Percentiles rank a stretch among this genome's conserved stretches.
phyloP scores from a whole-genome alignment of 2,888 invertebrate species.

The Erebia palarica region DNA sequence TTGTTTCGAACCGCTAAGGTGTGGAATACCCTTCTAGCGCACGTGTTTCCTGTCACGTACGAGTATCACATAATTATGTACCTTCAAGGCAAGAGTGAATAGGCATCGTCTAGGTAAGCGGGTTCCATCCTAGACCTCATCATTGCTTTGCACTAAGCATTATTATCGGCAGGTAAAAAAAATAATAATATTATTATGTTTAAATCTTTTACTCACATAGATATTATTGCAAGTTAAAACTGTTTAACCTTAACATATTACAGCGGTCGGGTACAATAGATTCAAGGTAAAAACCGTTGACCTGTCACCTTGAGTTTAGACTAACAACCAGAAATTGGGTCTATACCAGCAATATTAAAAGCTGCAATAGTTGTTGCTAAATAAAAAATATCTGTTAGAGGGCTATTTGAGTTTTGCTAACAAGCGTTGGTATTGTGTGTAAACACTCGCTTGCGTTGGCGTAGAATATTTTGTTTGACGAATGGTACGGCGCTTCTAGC shows the following conservation, averaged over 20 bases:
- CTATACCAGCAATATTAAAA: background rate
- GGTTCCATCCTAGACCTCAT: no score
- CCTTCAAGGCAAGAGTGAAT: no score
- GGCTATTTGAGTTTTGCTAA: background rate
- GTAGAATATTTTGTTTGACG: background rate
- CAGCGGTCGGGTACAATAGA: background rate
- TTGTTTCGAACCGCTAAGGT: no score
- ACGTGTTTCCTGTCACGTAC: no score
- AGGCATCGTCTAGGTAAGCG: no score
- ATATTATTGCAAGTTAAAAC: background rate
- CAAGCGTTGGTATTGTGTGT: background rate
- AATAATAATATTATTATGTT: no score
- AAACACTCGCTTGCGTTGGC: background rate
- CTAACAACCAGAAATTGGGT: background rate
- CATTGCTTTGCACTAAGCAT: no score
- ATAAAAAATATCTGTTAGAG: background rate
- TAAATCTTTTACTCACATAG: background rate
- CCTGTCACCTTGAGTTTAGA: conserved; percentile 7
- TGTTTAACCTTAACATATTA: conserved; percentile 10
- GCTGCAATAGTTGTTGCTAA: background rate
- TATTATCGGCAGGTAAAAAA: background rate
- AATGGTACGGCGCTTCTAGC: background rate
- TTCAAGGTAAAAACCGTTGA: conserved; percentile 7
- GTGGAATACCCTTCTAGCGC: no score
- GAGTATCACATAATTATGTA: no score